A percentile compares a stretch with the other conserved stretches of the same genome.
These are phyloP conservation scores for Cryptophagus acutangulus DNA, from an alignment of 2,888 invertebrate genomes.

Conservation along the genomic window DNA sequence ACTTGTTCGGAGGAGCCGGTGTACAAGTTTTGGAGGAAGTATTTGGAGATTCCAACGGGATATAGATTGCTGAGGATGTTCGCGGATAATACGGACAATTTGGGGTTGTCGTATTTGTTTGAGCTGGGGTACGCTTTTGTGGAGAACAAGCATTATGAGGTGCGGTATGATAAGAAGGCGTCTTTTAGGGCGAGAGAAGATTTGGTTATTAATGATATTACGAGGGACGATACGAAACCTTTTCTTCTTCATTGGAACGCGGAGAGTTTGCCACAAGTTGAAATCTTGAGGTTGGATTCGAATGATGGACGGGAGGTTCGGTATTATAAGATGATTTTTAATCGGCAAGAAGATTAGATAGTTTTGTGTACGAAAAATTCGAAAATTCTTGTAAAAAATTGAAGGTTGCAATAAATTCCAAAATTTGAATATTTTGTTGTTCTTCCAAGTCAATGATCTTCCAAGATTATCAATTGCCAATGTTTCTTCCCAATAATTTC, in stretches of 20 bases:
- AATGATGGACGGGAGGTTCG: slow-evolving; percentile 23
- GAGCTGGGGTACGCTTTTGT: neutral
- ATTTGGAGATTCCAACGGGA: slow-evolving; percentile 24
- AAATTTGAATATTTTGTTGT: too few relatives aligned
- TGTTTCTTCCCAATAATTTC: too few relatives aligned
- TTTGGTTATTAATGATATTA: slow-evolving; percentile 20
- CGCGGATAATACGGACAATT: neutral
- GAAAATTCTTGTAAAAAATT: too few relatives aligned
- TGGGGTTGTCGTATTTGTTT: too few relatives aligned
- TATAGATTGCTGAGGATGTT: neutral
- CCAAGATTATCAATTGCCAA: too few relatives aligned
- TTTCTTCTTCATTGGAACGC: slow-evolving; percentile 27
- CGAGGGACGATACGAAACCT: slow-evolving; percentile 16
- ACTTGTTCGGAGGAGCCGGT: slow-evolving; percentile 24
- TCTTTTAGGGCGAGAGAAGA: neutral
- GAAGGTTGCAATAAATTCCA: too few relatives aligned
- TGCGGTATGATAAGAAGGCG: too few relatives aligned
- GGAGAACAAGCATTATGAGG: too few relatives aligned
- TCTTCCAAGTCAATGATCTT: too few relatives aligned
- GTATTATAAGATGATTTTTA: slow-evolving; percentile 17
- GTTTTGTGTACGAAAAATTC: neutral
- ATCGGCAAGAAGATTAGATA: neutral
- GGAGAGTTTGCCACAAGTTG: slow-evolving; percentile 8
- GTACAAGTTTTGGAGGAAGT: slow-evolving; percentile 31
- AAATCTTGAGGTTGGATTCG: slow-evolving; percentile 17